These are phyloP conservation scores for Dromococcyx pavoninus DNA, from an alignment of 2,797 vertebrate species.

Conservation along the genomic window DNA sequence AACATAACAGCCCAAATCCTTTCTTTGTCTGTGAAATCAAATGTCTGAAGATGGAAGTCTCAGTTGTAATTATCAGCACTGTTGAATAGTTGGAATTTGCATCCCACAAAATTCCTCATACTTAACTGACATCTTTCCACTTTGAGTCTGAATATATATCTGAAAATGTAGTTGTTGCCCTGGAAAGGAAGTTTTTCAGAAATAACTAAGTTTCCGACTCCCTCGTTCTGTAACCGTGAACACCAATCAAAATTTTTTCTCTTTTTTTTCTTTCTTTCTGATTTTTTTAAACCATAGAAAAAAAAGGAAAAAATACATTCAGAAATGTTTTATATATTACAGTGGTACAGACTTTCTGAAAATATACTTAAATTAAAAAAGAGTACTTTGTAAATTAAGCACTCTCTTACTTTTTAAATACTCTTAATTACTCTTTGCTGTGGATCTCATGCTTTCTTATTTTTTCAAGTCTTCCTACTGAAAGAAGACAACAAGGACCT, in stretches of 20 bases:
- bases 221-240: background rate
- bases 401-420: background rate
- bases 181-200: background rate
- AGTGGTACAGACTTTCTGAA: background rate
- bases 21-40: background rate
- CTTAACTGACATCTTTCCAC: background rate
- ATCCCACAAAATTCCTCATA: background rate
- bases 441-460: background rate
- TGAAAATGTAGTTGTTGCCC: background rate
- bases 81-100: background rate
- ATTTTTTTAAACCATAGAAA: background rate
- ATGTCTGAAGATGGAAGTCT: background rate
- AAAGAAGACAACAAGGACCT: background rate
- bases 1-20: background rate
- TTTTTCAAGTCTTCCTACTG: background rate
- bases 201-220: background rate
- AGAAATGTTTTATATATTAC: background rate
- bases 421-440: background rate
- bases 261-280: too few species aligned
- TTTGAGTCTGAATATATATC: background rate
- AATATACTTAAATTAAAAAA: background rate
- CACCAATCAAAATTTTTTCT: accelerated
- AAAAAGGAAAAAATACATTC: background rate
- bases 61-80: background rate
- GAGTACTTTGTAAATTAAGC: background rate